Evolutionary conservation across 2,113 vertebrate genomes (phyloP).

Genomic region (Philantomba maxwellii): DNA sequence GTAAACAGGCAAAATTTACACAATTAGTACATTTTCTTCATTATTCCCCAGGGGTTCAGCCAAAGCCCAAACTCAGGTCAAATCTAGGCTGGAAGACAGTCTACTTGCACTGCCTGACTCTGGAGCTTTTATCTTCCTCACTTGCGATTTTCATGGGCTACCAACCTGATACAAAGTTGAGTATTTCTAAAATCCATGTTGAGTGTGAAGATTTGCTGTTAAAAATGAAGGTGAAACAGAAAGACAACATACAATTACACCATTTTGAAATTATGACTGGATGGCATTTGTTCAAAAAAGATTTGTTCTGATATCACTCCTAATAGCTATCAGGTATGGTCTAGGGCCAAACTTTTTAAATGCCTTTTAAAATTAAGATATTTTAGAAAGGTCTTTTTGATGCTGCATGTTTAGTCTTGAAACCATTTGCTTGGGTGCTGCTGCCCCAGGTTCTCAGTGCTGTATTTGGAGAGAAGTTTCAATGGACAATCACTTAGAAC

Average conservation of each 20-base stretch:
- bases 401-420: slow-evolving; percentile 27
- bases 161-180: neutral
- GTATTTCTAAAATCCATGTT: neutral
- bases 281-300: neutral
- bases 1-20: neutral
- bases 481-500: slow-evolving; percentile 6
- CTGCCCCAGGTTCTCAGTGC: neutral
- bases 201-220: neutral
- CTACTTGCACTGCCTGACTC: neutral
- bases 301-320: neutral
- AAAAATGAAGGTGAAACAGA: neutral
- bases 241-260: neutral
- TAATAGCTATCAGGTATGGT: neutral
- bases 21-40: neutral
- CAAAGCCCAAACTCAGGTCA: neutral
- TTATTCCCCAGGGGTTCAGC: neutral
- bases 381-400: neutral
- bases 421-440: neutral
- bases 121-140: neutral
- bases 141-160: neutral
- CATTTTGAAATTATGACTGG: neutral
- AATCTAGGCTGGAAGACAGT: neutral
- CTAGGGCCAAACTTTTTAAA: neutral
- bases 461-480: neutral
- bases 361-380: neutral